Evolutionary conservation across 1,140 invertebrate species (phyloP).

Genomic region (Oscheius sp.): DNA sequence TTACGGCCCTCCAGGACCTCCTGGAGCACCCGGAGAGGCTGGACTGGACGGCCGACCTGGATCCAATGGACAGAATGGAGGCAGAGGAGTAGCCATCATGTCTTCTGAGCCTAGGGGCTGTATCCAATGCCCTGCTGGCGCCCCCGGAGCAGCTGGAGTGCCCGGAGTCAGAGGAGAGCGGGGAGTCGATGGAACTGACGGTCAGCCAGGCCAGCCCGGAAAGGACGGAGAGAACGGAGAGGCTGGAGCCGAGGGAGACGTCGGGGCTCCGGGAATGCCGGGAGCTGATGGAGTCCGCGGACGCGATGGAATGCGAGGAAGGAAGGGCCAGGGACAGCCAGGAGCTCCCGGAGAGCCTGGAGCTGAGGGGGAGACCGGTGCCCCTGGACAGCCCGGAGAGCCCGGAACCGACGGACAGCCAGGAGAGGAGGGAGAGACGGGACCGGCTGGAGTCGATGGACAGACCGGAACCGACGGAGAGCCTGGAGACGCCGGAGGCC

Average conservation of each 20-base stretch:
- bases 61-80: constrained; percentile 7
- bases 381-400: not conserved
- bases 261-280: not conserved
- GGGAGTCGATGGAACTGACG: constrained; percentile 18
- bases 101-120: constrained; percentile 3
- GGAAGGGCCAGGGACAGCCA: constrained; percentile 12
- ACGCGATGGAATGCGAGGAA: not conserved
- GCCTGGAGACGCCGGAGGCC: constrained; percentile 15
- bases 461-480: not conserved
- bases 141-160: constrained; percentile 24
- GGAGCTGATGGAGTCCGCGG: constrained; percentile 18
- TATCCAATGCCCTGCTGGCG: constrained; percentile 28
- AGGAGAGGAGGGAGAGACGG: not conserved
- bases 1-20: constrained; percentile 29
- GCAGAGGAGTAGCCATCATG: not conserved
- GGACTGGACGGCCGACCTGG: constrained; percentile 22
- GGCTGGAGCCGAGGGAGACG: constrained; percentile 16
- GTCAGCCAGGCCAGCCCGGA: constrained; percentile 7
- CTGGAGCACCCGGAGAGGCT: constrained; percentile 28
- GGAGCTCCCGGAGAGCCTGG: constrained; percentile 15
- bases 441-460: constrained; percentile 8
- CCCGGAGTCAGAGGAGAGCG: constrained; percentile 17
- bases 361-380: not conserved
- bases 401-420: not conserved
- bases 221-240: constrained; percentile 15